These are phyloP conservation scores for Neocloeon triangulifer DNA, from an alignment of 1,140 invertebrate species.

Conservation along the genomic window DNA sequence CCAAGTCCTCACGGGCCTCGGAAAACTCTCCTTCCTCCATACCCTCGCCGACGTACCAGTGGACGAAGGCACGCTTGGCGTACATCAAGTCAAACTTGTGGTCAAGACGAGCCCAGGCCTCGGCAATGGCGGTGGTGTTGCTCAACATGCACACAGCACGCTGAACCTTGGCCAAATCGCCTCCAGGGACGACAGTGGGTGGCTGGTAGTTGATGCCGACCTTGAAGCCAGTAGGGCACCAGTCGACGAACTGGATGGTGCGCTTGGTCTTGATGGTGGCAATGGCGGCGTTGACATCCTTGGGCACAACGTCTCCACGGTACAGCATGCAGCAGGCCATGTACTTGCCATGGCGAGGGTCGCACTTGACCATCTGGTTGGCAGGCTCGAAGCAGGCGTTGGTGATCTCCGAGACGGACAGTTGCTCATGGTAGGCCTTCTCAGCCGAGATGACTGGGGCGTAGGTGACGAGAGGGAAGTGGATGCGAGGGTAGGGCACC, in stretches of 20 bases:
- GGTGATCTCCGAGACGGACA: conserved; percentile 69
- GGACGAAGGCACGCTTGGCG: conserved; percentile 37
- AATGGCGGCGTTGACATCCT: conserved; percentile 49
- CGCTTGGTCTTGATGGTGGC: conserved; percentile 65
- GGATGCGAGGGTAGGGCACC: conserved; percentile 65
- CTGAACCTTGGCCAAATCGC: conserved; percentile 52
- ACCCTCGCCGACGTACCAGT: conserved; percentile 56
- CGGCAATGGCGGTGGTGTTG: conserved; percentile 61
- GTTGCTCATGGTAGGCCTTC: conserved; percentile 66
- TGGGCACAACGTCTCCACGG: conserved; percentile 35
- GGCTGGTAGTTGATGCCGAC: conserved; percentile 58
- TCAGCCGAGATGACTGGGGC: conserved; percentile 66
- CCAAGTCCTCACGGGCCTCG: conserved; percentile 39
- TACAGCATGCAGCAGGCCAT: conserved; percentile 73
- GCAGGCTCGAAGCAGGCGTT: conserved; percentile 73
- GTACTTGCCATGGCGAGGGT: conserved; percentile 72
- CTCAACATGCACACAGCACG: conserved; percentile 55
- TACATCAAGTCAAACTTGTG: conserved; percentile 70
- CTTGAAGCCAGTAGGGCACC: conserved; percentile 77
- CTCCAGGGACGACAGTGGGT: conserved; percentile 59
- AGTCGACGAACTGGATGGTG: conserved; percentile 73
- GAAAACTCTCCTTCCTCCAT: conserved; percentile 51
- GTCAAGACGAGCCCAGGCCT: conserved; percentile 53
- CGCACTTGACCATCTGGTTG: conserved; percentile 87
- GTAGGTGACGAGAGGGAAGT: conserved; percentile 65